Conservation (phyloP, 2,888 invertebrate species). For the Megamerina dolium region DNA sequence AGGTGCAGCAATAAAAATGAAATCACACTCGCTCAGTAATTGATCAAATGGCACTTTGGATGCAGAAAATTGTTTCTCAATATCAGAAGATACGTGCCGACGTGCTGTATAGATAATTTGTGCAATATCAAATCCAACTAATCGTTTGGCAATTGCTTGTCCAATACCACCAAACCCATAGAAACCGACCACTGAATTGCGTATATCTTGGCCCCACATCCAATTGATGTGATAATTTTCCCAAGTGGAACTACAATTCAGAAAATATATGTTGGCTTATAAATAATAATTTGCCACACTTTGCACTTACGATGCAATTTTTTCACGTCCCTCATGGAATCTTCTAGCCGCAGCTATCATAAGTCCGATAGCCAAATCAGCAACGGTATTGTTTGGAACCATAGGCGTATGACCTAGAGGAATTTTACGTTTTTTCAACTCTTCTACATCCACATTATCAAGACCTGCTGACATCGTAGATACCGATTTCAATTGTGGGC, state of each 20-base stretch:
- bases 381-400: constrained; percentile 70
- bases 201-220: constrained; percentile 73
- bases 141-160: constrained; percentile 67
- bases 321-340: constrained; percentile 66
- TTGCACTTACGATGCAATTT: constrained; percentile 52
- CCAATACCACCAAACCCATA: constrained; percentile 82
- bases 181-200: constrained; percentile 74
- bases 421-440: constrained; percentile 65
- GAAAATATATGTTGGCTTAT: too few species aligned
- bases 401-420: constrained; percentile 74
- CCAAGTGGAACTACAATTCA: constrained; percentile 60
- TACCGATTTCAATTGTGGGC: constrained; percentile 66
- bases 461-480: constrained; percentile 82
- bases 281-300: too few species aligned
- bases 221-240: constrained; percentile 63
- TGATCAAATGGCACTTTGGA: constrained; percentile 64
- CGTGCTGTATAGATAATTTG: constrained; percentile 70
- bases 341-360: constrained; percentile 70
- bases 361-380: constrained; percentile 75
- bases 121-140: constrained; percentile 68
- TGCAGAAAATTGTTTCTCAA: constrained; percentile 62
- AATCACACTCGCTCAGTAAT: constrained; percentile 72
- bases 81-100: constrained; percentile 56
- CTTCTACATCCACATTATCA: constrained; percentile 72
- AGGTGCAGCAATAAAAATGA: constrained; percentile 75